Evolutionary conservation across 2,113 vertebrate species (phyloP).

Genomic region (Aplodontia rufa): DNA sequence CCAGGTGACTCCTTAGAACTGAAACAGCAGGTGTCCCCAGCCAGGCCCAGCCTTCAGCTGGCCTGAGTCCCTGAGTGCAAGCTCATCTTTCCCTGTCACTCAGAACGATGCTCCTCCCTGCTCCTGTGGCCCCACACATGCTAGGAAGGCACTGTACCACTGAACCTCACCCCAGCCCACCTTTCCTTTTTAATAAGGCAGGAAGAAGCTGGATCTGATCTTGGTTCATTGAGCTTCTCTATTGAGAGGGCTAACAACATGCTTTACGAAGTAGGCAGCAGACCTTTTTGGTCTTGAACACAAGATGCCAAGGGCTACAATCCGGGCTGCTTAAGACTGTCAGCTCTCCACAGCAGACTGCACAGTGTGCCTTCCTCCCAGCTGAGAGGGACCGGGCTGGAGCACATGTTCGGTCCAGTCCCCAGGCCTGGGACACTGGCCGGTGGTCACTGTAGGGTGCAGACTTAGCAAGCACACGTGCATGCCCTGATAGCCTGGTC

Average conservation of each 20-base stretch:
- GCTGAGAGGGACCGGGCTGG: no score
- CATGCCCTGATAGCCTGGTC: neutral
- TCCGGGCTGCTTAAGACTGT: no score
- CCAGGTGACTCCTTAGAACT: conserved; percentile 86
- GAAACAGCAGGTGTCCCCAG: neutral
- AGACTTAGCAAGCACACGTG: neutral
- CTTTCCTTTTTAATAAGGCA: neutral
- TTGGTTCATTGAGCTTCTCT: neutral
- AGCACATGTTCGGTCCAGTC: neutral
- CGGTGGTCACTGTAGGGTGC: neutral
- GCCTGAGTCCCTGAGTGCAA: neutral
- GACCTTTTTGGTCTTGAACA: neutral
- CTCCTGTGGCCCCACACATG: no score
- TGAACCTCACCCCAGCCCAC: neutral
- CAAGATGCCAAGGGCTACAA: no score
- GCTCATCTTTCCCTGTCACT: neutral
- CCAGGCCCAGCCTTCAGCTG: neutral
- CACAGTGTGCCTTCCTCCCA: neutral
- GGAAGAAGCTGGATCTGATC: neutral
- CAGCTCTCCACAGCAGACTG: no score
- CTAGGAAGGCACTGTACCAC: no score
- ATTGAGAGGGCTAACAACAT: neutral
- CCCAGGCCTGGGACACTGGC: neutral
- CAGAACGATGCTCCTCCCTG: no score
- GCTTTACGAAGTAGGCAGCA: neutral